A percentile compares a stretch with the other conserved stretches of the same genome.
Evolutionary conservation across 2,888 invertebrate genomes (phyloP).

Genomic region (Dromius quadrimaculatus): DNA sequence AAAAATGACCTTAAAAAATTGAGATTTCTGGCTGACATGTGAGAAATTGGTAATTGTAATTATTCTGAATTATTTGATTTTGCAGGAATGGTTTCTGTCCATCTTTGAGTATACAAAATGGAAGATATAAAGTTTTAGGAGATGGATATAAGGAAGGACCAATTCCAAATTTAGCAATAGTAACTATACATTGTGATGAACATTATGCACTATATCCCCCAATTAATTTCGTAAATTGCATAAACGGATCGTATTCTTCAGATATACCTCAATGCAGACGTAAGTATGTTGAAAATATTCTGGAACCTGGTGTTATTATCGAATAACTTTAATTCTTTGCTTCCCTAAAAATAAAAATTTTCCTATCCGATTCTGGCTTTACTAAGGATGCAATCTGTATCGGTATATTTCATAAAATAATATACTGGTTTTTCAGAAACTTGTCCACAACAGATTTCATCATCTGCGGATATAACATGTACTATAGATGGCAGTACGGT

Average conservation of each 20-base stretch:
- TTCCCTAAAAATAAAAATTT: too few species aligned
- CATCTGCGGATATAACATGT: constrained; percentile 37
- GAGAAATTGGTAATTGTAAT: too few species aligned
- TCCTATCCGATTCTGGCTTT: too few species aligned
- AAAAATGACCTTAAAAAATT: too few species aligned
- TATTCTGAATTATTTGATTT: neutral
- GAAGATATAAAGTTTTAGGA: constrained; percentile 2
- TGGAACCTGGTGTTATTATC: too few species aligned
- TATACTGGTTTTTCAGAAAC: constrained; percentile 34
- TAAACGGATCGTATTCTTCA: neutral
- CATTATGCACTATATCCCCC: constrained; percentile 3
- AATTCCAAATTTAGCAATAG: neutral
- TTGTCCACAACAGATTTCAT: constrained; percentile 35
- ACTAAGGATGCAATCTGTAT: too few species aligned
- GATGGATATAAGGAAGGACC: constrained; percentile 5
- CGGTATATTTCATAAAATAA: neutral
- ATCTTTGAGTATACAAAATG: neutral
- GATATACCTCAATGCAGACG: constrained; percentile 17
- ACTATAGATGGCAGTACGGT: constrained; percentile 1
- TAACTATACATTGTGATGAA: constrained; percentile 1
- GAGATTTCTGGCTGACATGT: too few species aligned
- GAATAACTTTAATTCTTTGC: too few species aligned
- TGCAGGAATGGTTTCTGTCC: neutral
- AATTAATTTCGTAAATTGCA: constrained; percentile 1
- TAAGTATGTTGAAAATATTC: too few species aligned